Conservation (phyloP, 2,888 invertebrate genomes). For the Eugnorisma glareosa region DNA sequence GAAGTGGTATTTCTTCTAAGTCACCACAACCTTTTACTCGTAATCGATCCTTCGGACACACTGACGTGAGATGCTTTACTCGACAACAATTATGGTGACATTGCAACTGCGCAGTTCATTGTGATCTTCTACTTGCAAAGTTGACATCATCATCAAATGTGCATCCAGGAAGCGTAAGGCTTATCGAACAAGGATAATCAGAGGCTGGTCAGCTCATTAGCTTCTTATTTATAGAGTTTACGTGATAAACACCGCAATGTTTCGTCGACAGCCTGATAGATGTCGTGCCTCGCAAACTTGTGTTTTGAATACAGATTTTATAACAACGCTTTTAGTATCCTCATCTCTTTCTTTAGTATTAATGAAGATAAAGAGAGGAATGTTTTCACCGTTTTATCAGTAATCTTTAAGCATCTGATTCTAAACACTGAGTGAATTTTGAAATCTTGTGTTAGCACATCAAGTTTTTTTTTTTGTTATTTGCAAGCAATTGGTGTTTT, state of each 20-base stretch:
- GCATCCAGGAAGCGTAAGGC: slow-evolving; percentile 57
- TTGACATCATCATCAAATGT: slow-evolving; percentile 57
- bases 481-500: slow-evolving; percentile 46
- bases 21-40: not conserved
- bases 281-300: slow-evolving; percentile 73
- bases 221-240: slow-evolving; percentile 79
- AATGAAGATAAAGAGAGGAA: slow-evolving; percentile 53
- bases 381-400: slow-evolving; percentile 59
- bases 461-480: slow-evolving; percentile 47
- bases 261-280: slow-evolving; percentile 79
- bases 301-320: slow-evolving; percentile 76
- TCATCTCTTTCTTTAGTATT: slow-evolving; percentile 49
- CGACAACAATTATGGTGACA: not conserved
- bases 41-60: not conserved
- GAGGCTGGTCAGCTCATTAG: slow-evolving; percentile 71
- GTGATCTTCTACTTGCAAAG: slow-evolving; percentile 21
- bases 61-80: slow-evolving; percentile 1
- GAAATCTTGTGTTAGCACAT: slow-evolving; percentile 54
- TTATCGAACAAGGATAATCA: slow-evolving; percentile 67
- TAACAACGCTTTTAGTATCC: slow-evolving; percentile 37
- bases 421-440: slow-evolving; percentile 65
- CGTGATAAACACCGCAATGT: slow-evolving; percentile 79
- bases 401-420: slow-evolving; percentile 59
- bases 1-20: not conserved
- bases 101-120: slow-evolving; percentile 17